A percentile compares a stretch with the other conserved stretches of the same genome.
These are phyloP conservation scores for Catharus ustulatus DNA, from an alignment of 2,797 vertebrate genomes.

Conservation along the genomic window DNA sequence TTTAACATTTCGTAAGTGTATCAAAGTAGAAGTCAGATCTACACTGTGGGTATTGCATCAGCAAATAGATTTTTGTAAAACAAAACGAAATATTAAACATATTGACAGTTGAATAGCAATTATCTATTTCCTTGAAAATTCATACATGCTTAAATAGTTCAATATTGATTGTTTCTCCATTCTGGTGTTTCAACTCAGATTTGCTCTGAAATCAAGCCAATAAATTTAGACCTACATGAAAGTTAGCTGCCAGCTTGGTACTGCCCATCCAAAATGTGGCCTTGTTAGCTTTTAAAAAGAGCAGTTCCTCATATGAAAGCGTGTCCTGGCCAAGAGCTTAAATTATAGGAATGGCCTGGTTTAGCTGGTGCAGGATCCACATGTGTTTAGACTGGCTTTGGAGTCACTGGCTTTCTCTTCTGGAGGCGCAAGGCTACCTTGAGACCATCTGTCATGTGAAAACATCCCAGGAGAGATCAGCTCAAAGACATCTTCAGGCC, in stretches of 20 bases:
- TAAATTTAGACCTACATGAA: not conserved
- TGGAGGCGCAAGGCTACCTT: not conserved
- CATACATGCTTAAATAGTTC: not conserved
- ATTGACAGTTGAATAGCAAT: not conserved
- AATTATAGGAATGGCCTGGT: not conserved
- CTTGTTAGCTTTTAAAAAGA: not conserved
- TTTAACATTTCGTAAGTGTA: constrained; percentile 39
- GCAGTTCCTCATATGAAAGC: not conserved
- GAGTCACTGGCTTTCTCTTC: not conserved
- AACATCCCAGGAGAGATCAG: not conserved
- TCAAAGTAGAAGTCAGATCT: not conserved
- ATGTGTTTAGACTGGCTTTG: not conserved
- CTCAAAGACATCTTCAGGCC: not conserved
- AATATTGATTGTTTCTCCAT: not conserved
- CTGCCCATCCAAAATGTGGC: not conserved
- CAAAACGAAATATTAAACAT: not conserved
- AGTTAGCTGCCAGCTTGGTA: not conserved
- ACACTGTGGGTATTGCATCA: not conserved
- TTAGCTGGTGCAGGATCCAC: not conserved
- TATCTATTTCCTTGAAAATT: not conserved
- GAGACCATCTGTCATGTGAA: not conserved
- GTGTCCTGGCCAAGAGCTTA: not conserved
- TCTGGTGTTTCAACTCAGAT: not conserved
- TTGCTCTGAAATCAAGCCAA: not conserved
- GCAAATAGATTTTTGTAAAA: not conserved